Percentiles rank a stretch among this genome's conserved stretches.
phyloP scores from a whole-genome alignment of 2,113 vertebrate species.

The Spermophilus dauricus region DNA sequence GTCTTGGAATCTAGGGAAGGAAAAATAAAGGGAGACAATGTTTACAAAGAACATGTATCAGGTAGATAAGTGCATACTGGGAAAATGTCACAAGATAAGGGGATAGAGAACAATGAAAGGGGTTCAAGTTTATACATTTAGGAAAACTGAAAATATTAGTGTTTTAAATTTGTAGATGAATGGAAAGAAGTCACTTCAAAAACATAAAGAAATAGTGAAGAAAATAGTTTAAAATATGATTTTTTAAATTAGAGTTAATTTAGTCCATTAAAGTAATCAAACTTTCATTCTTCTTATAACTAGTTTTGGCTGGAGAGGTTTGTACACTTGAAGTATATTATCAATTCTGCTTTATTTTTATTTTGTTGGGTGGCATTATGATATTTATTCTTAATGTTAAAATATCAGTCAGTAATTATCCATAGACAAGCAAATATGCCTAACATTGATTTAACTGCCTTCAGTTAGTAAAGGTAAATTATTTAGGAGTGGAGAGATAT shows the following conservation, averaged over 20 bases:
- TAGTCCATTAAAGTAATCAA: background rate
- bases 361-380: constrained; percentile 5
- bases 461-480: constrained; percentile 31
- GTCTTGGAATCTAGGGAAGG: background rate
- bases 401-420: background rate
- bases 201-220: constrained; percentile 29
- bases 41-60: background rate
- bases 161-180: background rate
- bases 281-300: constrained; percentile 22
- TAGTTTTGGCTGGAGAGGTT: background rate
- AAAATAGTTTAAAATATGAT: constrained; percentile 36
- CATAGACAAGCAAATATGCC: background rate
- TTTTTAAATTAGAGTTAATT: background rate
- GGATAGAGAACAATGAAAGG: background rate
- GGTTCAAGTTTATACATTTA: constrained; percentile 16
- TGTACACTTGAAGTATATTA: constrained; percentile 25
- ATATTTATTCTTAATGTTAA: background rate
- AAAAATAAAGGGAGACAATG: background rate
- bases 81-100: background rate
- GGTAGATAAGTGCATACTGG: background rate
- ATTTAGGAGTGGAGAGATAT: background rate
- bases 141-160: constrained; percentile 14
- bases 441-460: constrained; percentile 20
- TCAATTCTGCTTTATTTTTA: constrained; percentile 25
- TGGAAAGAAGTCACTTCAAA: background rate